A percentile compares a stretch with the other conserved stretches of the same genome.
Conservation (phyloP, 2,113 vertebrate genomes). For the Cynocephalus volans region DNA sequence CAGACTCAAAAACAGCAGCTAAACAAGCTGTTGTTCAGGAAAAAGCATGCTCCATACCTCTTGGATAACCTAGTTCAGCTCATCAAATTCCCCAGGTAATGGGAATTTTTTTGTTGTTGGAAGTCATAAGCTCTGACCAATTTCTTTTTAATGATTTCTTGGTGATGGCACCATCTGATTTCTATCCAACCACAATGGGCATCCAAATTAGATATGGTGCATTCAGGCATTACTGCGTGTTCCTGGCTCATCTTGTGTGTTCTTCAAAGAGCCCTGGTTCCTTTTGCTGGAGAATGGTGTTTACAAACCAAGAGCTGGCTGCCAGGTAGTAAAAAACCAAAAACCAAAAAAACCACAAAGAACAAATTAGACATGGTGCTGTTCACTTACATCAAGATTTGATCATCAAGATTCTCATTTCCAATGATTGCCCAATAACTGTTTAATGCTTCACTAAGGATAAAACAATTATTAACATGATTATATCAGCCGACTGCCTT, state of each 20-base stretch:
- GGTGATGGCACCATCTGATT: background rate
- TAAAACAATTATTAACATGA: background rate
- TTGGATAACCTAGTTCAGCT: background rate
- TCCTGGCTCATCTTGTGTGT: background rate
- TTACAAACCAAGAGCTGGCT: background rate
- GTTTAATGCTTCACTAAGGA: background rate
- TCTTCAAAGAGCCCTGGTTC: background rate
- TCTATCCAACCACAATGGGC: background rate
- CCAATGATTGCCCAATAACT: background rate
- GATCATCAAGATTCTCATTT: constrained; percentile 15
- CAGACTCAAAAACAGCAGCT: background rate
- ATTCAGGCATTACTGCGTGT: background rate
- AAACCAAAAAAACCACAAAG: no score
- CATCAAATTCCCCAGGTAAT: background rate
- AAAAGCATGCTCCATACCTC: background rate
- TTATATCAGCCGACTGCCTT: background rate
- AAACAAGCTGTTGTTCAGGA: background rate
- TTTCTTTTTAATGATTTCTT: constrained; percentile 23
- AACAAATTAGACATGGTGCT: background rate
- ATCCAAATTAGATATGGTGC: background rate
- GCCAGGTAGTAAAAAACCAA: background rate
- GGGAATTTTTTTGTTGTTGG: background rate
- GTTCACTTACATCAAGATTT: background rate
- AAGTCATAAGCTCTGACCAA: background rate
- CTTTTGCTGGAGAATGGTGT: background rate